Evolutionary conservation across 2,888 invertebrate genomes (phyloP), one percentile per base, ranked within the genome.

Genomic region (Flabesymbios commensalis): DNA sequence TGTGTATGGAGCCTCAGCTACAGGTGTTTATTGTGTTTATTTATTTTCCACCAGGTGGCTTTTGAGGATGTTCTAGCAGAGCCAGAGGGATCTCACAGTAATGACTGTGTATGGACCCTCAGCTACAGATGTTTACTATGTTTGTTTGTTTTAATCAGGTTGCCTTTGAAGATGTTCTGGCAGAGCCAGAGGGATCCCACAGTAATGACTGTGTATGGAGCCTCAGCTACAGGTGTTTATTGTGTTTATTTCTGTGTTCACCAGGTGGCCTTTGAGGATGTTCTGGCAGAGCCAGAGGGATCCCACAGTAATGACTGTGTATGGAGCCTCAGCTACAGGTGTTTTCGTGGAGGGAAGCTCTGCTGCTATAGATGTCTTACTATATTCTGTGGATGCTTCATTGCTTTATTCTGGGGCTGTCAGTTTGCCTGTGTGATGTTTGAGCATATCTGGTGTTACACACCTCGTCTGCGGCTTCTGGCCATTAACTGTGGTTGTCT

Each of bases 81-180:
- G 61, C 73, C 73, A 7, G 72, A 71, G 19, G 69, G 71, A 22
- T 65, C 65, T 10, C 73, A 73, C 55, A 70, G 70, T 2, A 48
- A 88, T 0, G 88, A 90, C 75, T 89, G 89, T 79, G 88, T 88
- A 48, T 90, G 90, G 90, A 84, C 87, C 10, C 82, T 88, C 45
- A 88, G 88, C 73, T 84, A 86, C 72, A 84, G 85, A 53, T 89
- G 90, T 78, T n/a, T n/a, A n/a, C n/a, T n/a, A n/a, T n/a, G n/a
- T n/a, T n/a, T n/a, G n/a, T n/a, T n/a, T n/a, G n/a, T n/a, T n/a
- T n/a, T n/a, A n/a, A n/a, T n/a, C 58, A 90, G 90, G 87, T 71
- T 10, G 52, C 45, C 28, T 73, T 72, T 45, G 71, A 73, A 42
- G 71, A 73, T 45, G 67, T 72, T 22, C 42, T 73, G 22, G 73